Percentiles rank a stretch among this genome's conserved stretches.
Evolutionary conservation across 2,113 vertebrate species (phyloP).

Genomic region (Tragelaphus strepsiceros): DNA sequence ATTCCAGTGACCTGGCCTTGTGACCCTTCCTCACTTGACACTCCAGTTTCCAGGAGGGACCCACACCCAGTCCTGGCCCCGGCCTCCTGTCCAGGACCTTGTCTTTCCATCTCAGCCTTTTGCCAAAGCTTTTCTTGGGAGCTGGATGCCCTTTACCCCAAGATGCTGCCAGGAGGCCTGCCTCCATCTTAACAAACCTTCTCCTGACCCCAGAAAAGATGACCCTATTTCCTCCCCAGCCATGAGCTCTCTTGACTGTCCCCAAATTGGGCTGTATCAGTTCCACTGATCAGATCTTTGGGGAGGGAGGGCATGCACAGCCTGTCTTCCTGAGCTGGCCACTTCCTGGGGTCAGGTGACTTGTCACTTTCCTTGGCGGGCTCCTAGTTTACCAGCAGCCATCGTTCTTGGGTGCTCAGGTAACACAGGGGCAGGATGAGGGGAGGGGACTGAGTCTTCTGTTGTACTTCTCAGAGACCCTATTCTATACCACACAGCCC

Average conservation of each 20-base stretch:
- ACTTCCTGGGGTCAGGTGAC: neutral
- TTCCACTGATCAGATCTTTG: neutral
- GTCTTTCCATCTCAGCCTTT: neutral
- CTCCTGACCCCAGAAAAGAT: neutral
- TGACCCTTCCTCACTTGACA: neutral
- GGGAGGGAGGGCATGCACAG: neutral
- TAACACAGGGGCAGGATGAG: neutral
- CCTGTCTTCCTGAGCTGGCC: neutral
- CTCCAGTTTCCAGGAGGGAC: neutral
- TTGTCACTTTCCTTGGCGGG: neutral
- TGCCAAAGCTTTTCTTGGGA: neutral
- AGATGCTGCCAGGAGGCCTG: neutral
- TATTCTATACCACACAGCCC: neutral
- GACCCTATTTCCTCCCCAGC: neutral
- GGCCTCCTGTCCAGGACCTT: neutral
- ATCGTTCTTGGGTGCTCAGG: neutral
- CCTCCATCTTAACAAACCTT: neutral
- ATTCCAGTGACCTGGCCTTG: neutral
- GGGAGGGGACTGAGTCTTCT: neutral
- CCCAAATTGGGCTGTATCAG: neutral
- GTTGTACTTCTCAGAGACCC: neutral
- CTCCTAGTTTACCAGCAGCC: neutral
- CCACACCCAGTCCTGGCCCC: neutral
- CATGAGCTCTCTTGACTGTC: neutral
- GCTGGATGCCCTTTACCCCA: neutral